Base-by-base conservation (phyloP, 1,140 invertebrate species). In the Ceratitis capitata region DNA sequence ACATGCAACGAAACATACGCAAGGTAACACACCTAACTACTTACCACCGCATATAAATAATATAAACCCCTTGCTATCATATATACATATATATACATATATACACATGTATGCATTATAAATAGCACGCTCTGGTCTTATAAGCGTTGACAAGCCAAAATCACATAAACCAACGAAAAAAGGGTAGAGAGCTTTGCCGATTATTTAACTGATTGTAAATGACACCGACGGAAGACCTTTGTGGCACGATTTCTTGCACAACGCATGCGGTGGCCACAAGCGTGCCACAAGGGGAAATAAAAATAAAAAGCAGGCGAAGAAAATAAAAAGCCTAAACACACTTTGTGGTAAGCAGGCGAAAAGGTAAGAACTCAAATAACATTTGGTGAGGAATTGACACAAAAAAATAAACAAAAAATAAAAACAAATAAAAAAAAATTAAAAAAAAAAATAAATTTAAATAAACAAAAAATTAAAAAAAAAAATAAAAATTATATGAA, bases 121-220 rank as follows among this genome's bases (percentile, higher is more conserved):
- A 56, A 23, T n/a, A 56, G 5, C 51, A 23, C 51, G n/a, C n/a
- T n/a, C n/a, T n/a, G n/a, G n/a, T n/a, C n/a, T n/a, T n/a, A n/a
- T n/a, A n/a, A n/a, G n/a, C n/a, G n/a, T n/a, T n/a, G n/a, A n/a
- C n/a, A n/a, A n/a, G n/a, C n/a, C n/a, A n/a, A n/a, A n/a, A n/a
- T n/a, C n/a, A n/a, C n/a, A n/a, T n/a, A n/a, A 16, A 35, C 61
- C 9, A 47, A 74, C 35, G 16, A 23, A 23, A 47, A 45, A 42
- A 23, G 39, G 69, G 69, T 45, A 45, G 4, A 78, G 69, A 78
- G 39, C 32, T 16, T n/a, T 45, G 64, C 16, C 69, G 39, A 45
- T 78, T 78, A 78, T 78, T 45, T 78, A 78, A 78, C 69, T 78
- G 69, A 78, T 78, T 45, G 69, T 78, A 78, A 78, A 47, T 78